A percentile compares a stretch with the other conserved stretches of the same genome.
phyloP scores from a whole-genome alignment of 2,113 vertebrate species.

The Xiphophorus maculatus region DNA sequence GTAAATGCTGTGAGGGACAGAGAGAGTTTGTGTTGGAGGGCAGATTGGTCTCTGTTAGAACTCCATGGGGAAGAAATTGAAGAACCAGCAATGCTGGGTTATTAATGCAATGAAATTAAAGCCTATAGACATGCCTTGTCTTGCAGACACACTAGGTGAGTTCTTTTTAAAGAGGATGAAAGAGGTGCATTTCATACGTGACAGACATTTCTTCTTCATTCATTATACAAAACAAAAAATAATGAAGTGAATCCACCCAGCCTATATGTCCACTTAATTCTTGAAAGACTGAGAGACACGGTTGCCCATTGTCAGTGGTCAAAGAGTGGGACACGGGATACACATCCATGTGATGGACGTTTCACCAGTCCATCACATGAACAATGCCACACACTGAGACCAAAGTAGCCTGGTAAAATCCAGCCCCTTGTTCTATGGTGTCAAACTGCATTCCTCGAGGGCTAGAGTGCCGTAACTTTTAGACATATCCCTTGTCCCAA shows the following conservation, averaged over 20 bases:
- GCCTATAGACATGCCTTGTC: constrained; percentile 2
- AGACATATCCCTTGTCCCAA: too few relatives aligned
- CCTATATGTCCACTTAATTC: not conserved
- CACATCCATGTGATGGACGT: too few relatives aligned
- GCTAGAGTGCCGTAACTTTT: too few relatives aligned
- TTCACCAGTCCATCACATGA: not conserved
- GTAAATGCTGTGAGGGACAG: constrained; percentile 49
- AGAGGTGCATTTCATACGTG: not conserved
- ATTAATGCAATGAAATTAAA: constrained; percentile 43
- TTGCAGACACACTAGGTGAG: not conserved
- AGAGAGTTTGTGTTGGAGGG: constrained; percentile 43
- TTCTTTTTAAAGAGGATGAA: not conserved
- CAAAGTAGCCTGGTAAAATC: too few relatives aligned
- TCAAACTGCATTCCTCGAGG: too few relatives aligned
- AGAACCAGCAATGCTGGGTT: constrained; percentile 24
- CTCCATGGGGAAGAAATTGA: constrained; percentile 43
- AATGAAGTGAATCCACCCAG: not conserved
- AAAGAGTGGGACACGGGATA: not conserved
- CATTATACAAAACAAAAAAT: not conserved
- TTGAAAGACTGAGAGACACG: not conserved
- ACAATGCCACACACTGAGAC: not conserved
- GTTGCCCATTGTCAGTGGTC: not conserved
- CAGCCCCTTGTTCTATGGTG: too few relatives aligned
- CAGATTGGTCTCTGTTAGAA: constrained; percentile 51
- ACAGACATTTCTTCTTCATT: not conserved